Evolutionary conservation across 2,113 vertebrate genomes (phyloP).

Genomic region (Bungarus multicinctus): DNA sequence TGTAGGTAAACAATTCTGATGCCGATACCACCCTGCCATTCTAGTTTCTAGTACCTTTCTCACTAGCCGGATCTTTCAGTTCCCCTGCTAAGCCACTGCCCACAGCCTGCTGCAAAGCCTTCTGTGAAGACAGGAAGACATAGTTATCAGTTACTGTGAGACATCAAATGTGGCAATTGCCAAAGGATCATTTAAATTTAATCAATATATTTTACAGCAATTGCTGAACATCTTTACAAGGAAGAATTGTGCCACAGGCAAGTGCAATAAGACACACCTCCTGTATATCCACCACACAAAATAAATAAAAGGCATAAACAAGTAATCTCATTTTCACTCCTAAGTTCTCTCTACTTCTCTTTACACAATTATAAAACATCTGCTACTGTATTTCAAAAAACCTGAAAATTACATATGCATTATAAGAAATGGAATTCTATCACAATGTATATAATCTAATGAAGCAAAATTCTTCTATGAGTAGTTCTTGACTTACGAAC

Average conservation of each 20-base stretch:
- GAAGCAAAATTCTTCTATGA: neutral
- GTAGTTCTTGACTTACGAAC: neutral
- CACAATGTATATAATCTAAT: neutral
- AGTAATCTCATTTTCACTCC: neutral
- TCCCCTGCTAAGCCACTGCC: slow-evolving; percentile 21
- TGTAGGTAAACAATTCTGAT: neutral
- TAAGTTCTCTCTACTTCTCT: neutral
- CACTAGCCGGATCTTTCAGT: neutral
- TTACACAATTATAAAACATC: neutral
- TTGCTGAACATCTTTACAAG: neutral
- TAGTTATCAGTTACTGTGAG: neutral
- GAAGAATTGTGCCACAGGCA: neutral
- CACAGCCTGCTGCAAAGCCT: slow-evolving; percentile 47
- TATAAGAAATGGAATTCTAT: neutral
- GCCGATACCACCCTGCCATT: neutral
- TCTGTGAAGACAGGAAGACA: slow-evolving; percentile 13
- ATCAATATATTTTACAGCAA: neutral
- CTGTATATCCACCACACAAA: neutral
- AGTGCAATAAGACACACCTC: neutral
- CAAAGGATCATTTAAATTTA: neutral
- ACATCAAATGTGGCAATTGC: neutral
- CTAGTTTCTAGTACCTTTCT: slow-evolving; percentile 11
- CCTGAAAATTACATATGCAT: neutral
- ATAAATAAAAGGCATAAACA: neutral
- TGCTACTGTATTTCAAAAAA: neutral